These are phyloP conservation scores for Temnothorax nylanderi DNA, from an alignment of 1,140 invertebrate genomes.

Conservation along the genomic window DNA sequence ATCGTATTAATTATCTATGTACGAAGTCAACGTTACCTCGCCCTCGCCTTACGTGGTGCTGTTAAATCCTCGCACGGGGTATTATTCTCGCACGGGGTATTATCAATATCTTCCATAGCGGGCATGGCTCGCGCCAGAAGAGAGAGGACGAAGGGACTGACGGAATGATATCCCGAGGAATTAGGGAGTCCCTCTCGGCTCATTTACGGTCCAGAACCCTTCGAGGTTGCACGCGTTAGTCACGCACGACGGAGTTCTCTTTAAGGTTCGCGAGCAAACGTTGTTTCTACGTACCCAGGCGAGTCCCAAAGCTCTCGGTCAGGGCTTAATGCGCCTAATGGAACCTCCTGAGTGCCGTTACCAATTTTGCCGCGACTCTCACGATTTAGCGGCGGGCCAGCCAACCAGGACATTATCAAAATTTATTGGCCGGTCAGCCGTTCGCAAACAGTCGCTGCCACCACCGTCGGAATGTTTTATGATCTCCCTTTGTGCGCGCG, in stretches of 20 bases:
- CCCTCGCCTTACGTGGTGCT: not conserved
- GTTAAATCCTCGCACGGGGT: not conserved
- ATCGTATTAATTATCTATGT: not conserved
- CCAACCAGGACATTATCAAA: slow-evolving; percentile 68
- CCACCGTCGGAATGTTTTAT: slow-evolving; percentile 45
- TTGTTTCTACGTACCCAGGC: slow-evolving; percentile 50
- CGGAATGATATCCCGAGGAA: slow-evolving; percentile 47
- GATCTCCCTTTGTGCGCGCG: slow-evolving; percentile 21
- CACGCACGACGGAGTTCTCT: slow-evolving; percentile 52
- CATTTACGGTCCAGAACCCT: slow-evolving; percentile 51
- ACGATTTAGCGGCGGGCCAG: slow-evolving; percentile 57
- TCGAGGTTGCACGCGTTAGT: slow-evolving; percentile 38
- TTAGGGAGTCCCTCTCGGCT: slow-evolving; percentile 50
- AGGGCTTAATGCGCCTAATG: slow-evolving; percentile 78
- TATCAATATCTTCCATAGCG: slow-evolving; percentile 24
- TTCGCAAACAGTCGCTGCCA: slow-evolving; percentile 44
- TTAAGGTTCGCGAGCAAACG: slow-evolving; percentile 43
- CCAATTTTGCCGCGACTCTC: slow-evolving; percentile 71
- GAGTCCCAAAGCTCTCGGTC: slow-evolving; percentile 68
- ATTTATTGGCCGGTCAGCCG: slow-evolving; percentile 68
- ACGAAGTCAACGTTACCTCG: not conserved
- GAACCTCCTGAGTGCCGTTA: slow-evolving; percentile 76
- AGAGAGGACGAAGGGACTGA: slow-evolving; percentile 9
- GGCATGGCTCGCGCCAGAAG: not conserved
- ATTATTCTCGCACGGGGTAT: not conserved